Base-by-base conservation (phyloP, 1,140 invertebrate genomes). In the Drosophila guanche region DNA sequence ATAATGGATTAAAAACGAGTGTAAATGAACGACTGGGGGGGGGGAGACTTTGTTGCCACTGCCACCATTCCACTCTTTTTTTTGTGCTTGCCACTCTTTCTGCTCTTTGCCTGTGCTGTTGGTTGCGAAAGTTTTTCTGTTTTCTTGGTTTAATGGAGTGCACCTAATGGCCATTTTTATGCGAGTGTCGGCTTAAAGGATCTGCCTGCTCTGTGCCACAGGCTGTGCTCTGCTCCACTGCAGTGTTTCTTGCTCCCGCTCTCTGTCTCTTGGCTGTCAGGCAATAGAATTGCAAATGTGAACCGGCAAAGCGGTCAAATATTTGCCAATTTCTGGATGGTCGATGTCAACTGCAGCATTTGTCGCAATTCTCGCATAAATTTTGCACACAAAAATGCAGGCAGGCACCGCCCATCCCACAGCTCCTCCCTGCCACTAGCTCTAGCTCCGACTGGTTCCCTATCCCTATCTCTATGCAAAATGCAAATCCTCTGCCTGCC, bases 1-100 rank as follows among this genome's bases (percentile, higher is more conserved):
- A 67, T 79, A 83, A 84, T 84, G 79, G 80, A 79, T 79, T 85
- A 85, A 77, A 85, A 83, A 79, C 80, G 63, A 70, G 54, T 29
- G 16, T 40, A 46, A 63, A 63, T 54, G 69, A 72, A 69, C 56
- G 66, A 14, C 55, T 58, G 58, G 41, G 65, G 20, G 60, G 61
- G 58, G 45, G 22, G 20, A 27, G 14, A 55, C 14, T 48, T 41
- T 67, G 62, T 68, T 68, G 40, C 48, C 51, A 41, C 46, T 23
- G 50, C 46, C 23, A 10, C 46, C 29, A 41, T 22, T 0, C 16
- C 16, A 20, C 5, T 14, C 51, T 16, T 7, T 14, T 7, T 46
- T 5, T 8, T 25, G n/a, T 54, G 16, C 16, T 20, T 20, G 16
- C 16, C 16, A 20, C 16, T 5, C 40, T 27, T 40, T 33, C 29